These are phyloP conservation scores for Zaprionus ghesquierei DNA, from an alignment of 1,140 invertebrate species.

Conservation along the genomic window DNA sequence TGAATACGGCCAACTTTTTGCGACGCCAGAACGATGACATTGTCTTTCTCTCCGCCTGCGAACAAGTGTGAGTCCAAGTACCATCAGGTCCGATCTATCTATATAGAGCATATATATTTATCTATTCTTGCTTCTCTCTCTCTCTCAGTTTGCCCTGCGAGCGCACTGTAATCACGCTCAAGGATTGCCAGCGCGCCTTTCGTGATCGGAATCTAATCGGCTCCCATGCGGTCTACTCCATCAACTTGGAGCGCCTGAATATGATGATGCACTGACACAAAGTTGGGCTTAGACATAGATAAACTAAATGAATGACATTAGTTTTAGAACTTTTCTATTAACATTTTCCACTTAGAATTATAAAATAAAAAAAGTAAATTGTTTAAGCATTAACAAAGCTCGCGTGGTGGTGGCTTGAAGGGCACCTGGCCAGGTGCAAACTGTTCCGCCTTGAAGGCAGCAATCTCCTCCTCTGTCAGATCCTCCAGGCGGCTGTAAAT, in stretches of 20 bases:
- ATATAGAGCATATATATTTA: neutral
- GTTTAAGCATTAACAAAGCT: slow-evolving; percentile 51
- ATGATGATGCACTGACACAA: slow-evolving; percentile 83
- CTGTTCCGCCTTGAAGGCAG: slow-evolving; percentile 69
- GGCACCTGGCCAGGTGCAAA: slow-evolving; percentile 68
- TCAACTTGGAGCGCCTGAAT: slow-evolving; percentile 85
- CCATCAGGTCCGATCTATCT: neutral
- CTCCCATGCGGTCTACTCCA: slow-evolving; percentile 85
- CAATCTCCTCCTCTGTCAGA: slow-evolving; percentile 64
- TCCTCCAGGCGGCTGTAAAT: slow-evolving; percentile 65
- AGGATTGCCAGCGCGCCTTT: slow-evolving; percentile 84
- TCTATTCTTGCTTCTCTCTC: slow-evolving; percentile 48
- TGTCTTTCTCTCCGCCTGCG: slow-evolving; percentile 75
- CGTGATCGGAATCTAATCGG: slow-evolving; percentile 84
- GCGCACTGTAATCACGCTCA: slow-evolving; percentile 83
- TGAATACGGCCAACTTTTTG: slow-evolving; percentile 83
- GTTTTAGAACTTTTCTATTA: neutral
- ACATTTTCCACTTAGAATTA: neutral
- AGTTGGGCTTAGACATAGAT: neutral
- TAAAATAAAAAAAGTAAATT: neutral
- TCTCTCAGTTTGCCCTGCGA: slow-evolving; percentile 80
- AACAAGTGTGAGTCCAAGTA: slow-evolving; percentile 69
- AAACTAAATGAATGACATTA: neutral
- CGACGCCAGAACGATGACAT: slow-evolving; percentile 83
- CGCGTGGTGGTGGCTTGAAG: slow-evolving; percentile 66